Evolutionary conservation across 2,888 invertebrate species (phyloP), one percentile per base, ranked within the genome.

Genomic region (Trichogramma evanescens): DNA sequence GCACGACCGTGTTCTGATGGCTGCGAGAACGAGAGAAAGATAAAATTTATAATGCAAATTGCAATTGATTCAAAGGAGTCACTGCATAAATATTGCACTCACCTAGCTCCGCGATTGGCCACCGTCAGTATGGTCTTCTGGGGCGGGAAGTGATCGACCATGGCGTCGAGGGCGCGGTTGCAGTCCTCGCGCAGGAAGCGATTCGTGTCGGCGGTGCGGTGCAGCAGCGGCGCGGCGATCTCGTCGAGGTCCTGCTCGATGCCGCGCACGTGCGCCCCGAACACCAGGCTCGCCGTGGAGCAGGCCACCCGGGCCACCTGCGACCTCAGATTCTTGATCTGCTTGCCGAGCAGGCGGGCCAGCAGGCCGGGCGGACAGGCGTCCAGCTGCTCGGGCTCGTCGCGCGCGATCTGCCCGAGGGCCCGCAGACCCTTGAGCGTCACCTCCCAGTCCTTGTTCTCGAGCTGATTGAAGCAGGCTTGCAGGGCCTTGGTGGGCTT

Each of bases 181-280:
- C 95, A 92, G 78, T 97, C 97, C 44, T 90, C 90, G 38, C 95
- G 83, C 55, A 98, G 83, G 75, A 98, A 96, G 68, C 89, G 88
- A 79, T 95, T 96, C 6, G 94, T 95, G 73, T 98, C 97, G 0
- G 95, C 94, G 54, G 93, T 90, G 63, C 95, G 88, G 68, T 91
- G 89, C 42, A 97, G 82, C 60, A 97, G 79, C 7, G 91, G 88
- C 38, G 84, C 85, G 0, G 89, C 88, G 55, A 94, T 83, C 73
- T 93, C 91, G 72, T 97, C 96, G 57, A 94, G 80, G 78, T 96
- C 95, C 69, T 76, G 77, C 67, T 77, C 77, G 58, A 74, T 70
- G 44, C 73, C 72, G 46, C 75, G 72, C 41, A 74, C 70, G 62
- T 86, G 84, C 4, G 84, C 79, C 41, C 81, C 80, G 74, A 93